phyloP scores from a whole-genome alignment of 2,113 vertebrate genomes.

The Rhinopithecus roxellana region DNA sequence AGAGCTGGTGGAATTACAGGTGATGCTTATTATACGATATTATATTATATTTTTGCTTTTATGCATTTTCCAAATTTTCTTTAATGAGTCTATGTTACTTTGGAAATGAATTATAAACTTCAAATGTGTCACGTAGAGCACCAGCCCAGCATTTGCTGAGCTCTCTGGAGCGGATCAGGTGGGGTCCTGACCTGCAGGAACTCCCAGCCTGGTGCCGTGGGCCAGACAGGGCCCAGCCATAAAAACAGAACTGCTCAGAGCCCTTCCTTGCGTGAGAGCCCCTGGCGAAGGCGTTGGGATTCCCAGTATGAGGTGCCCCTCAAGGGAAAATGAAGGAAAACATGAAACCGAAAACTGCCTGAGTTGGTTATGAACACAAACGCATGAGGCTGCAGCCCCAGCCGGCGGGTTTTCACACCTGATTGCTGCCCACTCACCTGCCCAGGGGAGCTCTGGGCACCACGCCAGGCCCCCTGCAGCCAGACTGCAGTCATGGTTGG shows the following conservation, averaged over 20 bases:
- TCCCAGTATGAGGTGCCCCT: not conserved
- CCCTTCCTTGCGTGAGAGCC: not conserved
- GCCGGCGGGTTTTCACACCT: not conserved
- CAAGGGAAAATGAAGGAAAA: not conserved
- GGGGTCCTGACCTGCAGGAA: not conserved
- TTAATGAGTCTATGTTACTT: not conserved
- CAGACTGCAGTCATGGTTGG: not conserved
- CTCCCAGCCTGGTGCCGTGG: not conserved
- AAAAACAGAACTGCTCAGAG: not conserved
- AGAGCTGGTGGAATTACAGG: not conserved
- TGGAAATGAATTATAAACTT: not conserved
- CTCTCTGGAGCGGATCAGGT: not conserved
- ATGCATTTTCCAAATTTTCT: not conserved
- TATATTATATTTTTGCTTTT: conserved; percentile 18
- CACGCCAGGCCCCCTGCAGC: not conserved
- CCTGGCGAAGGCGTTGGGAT: rapidly evolving
- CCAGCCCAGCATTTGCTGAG: not conserved
- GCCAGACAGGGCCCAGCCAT: not conserved
- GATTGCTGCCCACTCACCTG: not conserved
- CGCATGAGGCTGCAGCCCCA: not conserved
- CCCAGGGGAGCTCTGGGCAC: not conserved
- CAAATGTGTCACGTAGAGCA: not conserved
- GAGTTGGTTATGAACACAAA: not conserved
- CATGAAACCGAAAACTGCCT: not conserved
- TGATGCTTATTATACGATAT: not conserved